phyloP scores from a whole-genome alignment of 1,140 invertebrate genomes.

The Drosophila burlai region DNA sequence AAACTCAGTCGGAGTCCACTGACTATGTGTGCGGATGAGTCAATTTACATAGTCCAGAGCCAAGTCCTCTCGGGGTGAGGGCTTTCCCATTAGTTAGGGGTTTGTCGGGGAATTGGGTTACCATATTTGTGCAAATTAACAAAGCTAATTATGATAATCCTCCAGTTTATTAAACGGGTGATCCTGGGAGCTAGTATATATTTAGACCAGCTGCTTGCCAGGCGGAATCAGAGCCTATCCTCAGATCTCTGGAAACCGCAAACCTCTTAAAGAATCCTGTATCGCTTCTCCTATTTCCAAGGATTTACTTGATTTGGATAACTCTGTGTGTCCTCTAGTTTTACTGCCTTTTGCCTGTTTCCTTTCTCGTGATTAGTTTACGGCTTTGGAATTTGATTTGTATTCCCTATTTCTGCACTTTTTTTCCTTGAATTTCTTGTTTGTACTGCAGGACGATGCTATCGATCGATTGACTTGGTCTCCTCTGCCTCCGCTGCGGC shows the following conservation, averaged over 20 bases:
- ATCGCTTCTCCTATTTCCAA: conserved; percentile 27
- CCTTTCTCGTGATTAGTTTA: conserved; percentile 75
- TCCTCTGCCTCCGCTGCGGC: conserved; percentile 41
- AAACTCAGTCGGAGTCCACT: conserved; percentile 47
- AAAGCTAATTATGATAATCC: conserved; percentile 49
- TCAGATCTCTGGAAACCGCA: neutral
- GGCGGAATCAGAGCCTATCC: neutral
- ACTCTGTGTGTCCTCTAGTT: conserved; percentile 54
- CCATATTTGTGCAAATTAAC: conserved; percentile 38
- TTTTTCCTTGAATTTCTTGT: neutral
- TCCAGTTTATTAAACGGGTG: conserved; percentile 23
- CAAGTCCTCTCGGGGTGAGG: neutral
- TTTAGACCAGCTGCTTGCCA: conserved; percentile 8
- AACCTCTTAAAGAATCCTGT: conserved; percentile 1
- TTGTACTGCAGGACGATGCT: conserved; percentile 37
- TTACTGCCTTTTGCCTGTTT: conserved; percentile 58
- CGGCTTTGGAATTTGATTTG: conserved; percentile 46
- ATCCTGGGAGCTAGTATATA: neutral
- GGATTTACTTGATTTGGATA: conserved; percentile 37
- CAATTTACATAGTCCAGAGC: conserved; percentile 48
- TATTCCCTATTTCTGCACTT: conserved; percentile 16
- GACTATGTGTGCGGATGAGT: conserved; percentile 35
- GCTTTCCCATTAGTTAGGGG: conserved; percentile 27
- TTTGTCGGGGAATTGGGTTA: conserved; percentile 13
- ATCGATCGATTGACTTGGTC: conserved; percentile 65